phyloP scores from a whole-genome alignment of 1,140 invertebrate species.

The Eriosoma lanigerum region DNA sequence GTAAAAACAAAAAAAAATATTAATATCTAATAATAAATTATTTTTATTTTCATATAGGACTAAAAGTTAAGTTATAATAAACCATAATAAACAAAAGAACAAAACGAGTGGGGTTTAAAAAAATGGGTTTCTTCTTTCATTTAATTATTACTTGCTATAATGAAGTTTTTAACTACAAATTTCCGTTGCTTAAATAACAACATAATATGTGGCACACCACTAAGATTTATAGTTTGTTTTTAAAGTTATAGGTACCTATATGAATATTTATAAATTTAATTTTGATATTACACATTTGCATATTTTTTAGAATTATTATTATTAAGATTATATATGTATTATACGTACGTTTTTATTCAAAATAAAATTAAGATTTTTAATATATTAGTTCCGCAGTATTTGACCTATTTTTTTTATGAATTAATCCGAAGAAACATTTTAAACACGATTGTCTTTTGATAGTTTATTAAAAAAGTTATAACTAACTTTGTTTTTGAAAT shows the following conservation, averaged over 20 bases:
- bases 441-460: not conserved
- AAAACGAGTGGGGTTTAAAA: not conserved
- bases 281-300: not conserved
- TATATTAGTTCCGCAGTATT: too few relatives aligned
- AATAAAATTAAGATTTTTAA: too few relatives aligned
- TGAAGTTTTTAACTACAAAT: conserved; percentile 8
- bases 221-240: not conserved
- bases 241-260: not conserved
- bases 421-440: not conserved
- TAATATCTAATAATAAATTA: conserved; percentile 24
- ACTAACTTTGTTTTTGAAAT: conserved; percentile 2
- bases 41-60: not conserved
- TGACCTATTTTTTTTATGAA: not conserved
- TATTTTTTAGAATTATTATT: too few relatives aligned
- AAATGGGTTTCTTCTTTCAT: not conserved
- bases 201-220: not conserved
- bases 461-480: conserved; percentile 23
- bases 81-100: conserved; percentile 15
- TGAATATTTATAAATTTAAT: not conserved
- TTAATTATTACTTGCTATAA: conserved; percentile 6
- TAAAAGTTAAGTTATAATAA: conserved; percentile 1
- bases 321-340: too few relatives aligned
- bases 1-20: too few relatives aligned
- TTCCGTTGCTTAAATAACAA: not conserved
- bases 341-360: too few relatives aligned